Evolutionary conservation across 2,113 vertebrate species (phyloP).

Genomic region (Micronisus gabar): DNA sequence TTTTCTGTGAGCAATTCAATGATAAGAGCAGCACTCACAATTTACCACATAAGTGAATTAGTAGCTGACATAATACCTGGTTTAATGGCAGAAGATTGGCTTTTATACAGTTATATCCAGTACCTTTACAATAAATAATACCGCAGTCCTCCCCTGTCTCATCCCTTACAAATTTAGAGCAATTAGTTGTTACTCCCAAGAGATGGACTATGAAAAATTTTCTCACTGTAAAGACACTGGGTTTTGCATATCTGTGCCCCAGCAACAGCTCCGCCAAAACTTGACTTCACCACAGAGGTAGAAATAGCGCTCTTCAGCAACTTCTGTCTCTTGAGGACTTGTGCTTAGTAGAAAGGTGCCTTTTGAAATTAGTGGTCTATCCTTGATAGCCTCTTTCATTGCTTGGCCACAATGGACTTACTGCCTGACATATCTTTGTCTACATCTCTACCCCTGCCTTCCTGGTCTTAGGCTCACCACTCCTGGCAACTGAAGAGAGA

Average conservation of each 20-base stretch:
- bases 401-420: neutral
- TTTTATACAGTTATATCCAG: neutral
- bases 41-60: neutral
- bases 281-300: neutral
- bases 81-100: neutral
- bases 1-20: neutral
- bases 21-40: neutral
- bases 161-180: neutral
- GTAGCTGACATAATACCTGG: neutral
- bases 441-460: neutral
- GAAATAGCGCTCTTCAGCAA: neutral
- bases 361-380: neutral
- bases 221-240: neutral
- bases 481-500: neutral
- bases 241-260: rapidly evolving
- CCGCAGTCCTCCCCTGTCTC: neutral
- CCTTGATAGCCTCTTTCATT: neutral
- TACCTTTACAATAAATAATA: neutral
- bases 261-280: neutral
- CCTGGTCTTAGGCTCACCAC: rapidly evolving
- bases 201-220: neutral
- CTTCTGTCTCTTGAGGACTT: neutral
- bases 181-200: neutral
- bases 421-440: neutral
- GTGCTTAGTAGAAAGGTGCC: neutral